Conservation (phyloP, 2,888 invertebrate species). For the Luperina testacea region DNA sequence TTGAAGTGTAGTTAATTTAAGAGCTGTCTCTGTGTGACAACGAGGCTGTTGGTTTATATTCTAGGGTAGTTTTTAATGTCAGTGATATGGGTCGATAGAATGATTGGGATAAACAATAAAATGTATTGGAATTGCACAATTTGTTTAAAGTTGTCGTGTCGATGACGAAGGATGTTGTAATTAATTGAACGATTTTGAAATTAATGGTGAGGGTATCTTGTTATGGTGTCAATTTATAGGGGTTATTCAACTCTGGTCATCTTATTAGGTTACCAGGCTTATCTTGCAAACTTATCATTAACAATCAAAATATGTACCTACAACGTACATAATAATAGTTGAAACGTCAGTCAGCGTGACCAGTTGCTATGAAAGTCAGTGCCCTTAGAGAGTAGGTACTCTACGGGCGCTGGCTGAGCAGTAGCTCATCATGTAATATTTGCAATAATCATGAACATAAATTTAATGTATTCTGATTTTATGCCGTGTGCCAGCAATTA, state of each 20-base stretch:
- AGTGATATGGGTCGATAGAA: not conserved
- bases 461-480: not conserved
- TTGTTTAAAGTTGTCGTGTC: not conserved
- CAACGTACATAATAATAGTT: not conserved
- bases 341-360: not conserved
- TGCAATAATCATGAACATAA: not conserved
- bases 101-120: not conserved
- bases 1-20: slow-evolving; percentile 32
- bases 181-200: slow-evolving; percentile 11
- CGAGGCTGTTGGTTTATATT: not conserved
- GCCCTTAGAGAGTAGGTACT: not conserved
- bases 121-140: slow-evolving; percentile 12
- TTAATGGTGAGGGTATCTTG: not conserved
- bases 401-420: not conserved
- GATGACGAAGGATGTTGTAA: slow-evolving; percentile 4
- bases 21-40: slow-evolving; percentile 16
- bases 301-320: not conserved
- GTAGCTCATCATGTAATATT: not conserved
- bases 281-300: not conserved
- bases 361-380: not conserved
- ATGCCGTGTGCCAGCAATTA: not conserved
- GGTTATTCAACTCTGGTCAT: not conserved
- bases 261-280: not conserved
- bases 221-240: not conserved
- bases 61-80: not conserved